phyloP scores from a whole-genome alignment of 2,113 vertebrate species.

The Aldabrachelys gigantea region DNA sequence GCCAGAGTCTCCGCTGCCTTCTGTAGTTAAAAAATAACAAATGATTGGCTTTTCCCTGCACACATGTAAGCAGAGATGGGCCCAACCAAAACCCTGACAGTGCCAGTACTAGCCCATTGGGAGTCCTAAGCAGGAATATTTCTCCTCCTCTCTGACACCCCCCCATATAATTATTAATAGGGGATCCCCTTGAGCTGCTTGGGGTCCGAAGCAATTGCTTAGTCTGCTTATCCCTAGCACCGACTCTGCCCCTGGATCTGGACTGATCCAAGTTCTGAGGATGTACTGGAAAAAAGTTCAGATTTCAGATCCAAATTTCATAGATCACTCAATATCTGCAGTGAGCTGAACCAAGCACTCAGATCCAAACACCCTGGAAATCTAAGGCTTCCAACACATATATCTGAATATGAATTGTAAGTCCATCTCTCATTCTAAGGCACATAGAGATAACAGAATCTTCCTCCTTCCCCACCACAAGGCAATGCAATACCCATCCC shows the following conservation, averaged over 20 bases:
- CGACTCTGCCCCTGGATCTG: not conserved
- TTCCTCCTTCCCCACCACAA: not conserved
- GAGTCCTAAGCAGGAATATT: not conserved
- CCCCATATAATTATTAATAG: not conserved
- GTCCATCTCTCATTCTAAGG: not conserved
- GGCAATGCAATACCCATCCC: not conserved
- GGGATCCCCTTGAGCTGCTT: not conserved
- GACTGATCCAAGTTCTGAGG: not conserved
- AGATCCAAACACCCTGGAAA: not conserved
- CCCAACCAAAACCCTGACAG: not conserved
- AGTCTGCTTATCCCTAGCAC: not conserved
- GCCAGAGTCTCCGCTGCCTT: conserved; percentile 21
- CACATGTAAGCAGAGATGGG: not conserved
- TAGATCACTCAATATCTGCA: not conserved
- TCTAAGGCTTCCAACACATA: not conserved
- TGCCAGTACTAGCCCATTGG: not conserved
- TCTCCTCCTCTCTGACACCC: no score
- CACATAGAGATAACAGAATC: not conserved
- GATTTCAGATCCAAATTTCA: not conserved
- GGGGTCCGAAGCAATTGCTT: not conserved
- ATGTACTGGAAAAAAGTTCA: not conserved
- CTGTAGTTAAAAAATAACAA: not conserved
- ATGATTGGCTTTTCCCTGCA: not conserved
- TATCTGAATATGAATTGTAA: not conserved
- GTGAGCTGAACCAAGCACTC: not conserved